A percentile compares a stretch with the other conserved stretches of the same genome.
These are phyloP conservation scores for Monoplex corrugatus DNA, from an alignment of 2,888 invertebrate species.

Conservation along the genomic window DNA sequence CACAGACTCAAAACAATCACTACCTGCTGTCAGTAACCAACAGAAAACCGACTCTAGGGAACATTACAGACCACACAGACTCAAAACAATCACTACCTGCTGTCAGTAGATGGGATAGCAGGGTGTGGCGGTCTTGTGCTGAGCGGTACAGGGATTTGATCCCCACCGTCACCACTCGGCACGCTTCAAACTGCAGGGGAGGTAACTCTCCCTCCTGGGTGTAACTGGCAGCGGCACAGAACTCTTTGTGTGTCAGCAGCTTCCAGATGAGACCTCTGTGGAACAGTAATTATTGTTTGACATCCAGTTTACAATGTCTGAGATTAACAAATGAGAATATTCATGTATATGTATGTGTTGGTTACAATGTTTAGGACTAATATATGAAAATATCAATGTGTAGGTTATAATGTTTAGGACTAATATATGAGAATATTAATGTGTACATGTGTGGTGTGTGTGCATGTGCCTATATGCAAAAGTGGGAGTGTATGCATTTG, in stretches of 20 bases:
- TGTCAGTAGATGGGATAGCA: constrained; percentile 74
- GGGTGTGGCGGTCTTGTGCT: constrained; percentile 65
- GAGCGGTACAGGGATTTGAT: constrained; percentile 73
- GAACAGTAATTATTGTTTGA: constrained; percentile 15
- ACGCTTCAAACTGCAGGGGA: constrained; percentile 72
- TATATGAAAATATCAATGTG: too few relatives aligned
- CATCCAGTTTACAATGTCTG: neutral
- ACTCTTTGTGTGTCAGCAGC: constrained; percentile 61
- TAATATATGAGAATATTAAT: too few relatives aligned
- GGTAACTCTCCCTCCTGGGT: constrained; percentile 20
- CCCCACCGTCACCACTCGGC: constrained; percentile 74
- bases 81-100: constrained; percentile 71
- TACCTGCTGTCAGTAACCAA: too few relatives aligned
- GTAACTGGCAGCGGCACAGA: neutral
- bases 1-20: too few relatives aligned
- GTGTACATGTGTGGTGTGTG: too few relatives aligned
- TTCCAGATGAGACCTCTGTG: constrained; percentile 69
- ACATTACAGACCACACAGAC: too few relatives aligned
- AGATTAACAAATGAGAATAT: neutral
- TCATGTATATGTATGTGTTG: neutral
- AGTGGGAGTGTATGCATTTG: too few relatives aligned
- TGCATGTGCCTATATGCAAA: too few relatives aligned
- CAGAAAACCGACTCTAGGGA: too few relatives aligned
- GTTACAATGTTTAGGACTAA: too few relatives aligned
- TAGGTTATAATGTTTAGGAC: too few relatives aligned